These are phyloP conservation scores for Sebastes minor DNA, from an alignment of 2,797 vertebrate species.

Conservation along the genomic window DNA sequence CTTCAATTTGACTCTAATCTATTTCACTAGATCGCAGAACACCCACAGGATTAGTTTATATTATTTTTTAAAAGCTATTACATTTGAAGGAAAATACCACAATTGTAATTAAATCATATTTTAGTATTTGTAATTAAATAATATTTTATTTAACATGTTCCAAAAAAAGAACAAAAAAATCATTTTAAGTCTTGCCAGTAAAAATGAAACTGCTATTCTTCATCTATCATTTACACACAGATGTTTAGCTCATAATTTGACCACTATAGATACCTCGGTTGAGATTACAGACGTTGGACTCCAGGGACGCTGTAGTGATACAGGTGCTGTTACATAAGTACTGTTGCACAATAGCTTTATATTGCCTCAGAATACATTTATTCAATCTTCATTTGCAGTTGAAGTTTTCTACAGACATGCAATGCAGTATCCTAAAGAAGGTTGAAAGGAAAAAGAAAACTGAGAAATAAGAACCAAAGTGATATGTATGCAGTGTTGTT, in stretches of 20 bases:
- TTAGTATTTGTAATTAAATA: not conserved
- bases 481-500: not conserved
- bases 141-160: not conserved
- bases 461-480: not conserved
- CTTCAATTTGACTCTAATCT: no score
- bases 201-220: not conserved
- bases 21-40: no score
- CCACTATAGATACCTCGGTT: not conserved
- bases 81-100: not conserved
- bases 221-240: not conserved
- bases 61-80: not conserved
- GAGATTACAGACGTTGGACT: conserved; percentile 26
- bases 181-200: not conserved
- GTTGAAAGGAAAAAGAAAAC: not conserved
- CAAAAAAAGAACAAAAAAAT: not conserved
- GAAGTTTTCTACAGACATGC: conserved; percentile 7
- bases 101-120: not conserved
- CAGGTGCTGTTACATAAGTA: not conserved
- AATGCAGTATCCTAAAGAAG: not conserved
- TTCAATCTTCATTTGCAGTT: not conserved
- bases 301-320: conserved; percentile 25
- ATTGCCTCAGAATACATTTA: not conserved
- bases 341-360: not conserved
- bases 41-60: no score
- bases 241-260: not conserved